Conservation (phyloP, 2,113 vertebrate species). For the Sander lucioperca region DNA sequence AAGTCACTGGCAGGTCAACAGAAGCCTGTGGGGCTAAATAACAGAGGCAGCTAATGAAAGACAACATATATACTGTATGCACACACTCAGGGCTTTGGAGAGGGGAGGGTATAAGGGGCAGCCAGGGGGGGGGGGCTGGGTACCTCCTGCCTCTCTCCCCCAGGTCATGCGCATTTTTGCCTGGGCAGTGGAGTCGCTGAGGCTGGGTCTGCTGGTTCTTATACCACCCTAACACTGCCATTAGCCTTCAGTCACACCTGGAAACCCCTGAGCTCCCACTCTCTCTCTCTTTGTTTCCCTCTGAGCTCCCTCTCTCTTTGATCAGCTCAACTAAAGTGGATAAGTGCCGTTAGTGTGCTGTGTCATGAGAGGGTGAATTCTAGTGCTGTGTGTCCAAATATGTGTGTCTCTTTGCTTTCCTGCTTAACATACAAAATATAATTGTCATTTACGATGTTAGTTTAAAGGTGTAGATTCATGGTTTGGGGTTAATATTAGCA, state of each 20-base stretch:
- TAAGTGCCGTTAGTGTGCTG: slow-evolving; percentile 1
- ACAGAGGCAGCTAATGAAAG: slow-evolving; percentile 67
- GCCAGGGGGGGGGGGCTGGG: neutral
- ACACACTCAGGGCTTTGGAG: slow-evolving; percentile 27
- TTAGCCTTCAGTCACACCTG: slow-evolving; percentile 71
- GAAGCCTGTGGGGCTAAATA: slow-evolving; percentile 56
- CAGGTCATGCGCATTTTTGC: slow-evolving; percentile 80
- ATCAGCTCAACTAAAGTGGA: slow-evolving; percentile 40
- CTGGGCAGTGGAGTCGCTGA: slow-evolving; percentile 74
- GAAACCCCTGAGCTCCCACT: slow-evolving; percentile 50
- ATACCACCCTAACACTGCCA: slow-evolving; percentile 62
- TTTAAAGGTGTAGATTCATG: neutral
- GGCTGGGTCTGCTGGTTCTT: slow-evolving; percentile 63
- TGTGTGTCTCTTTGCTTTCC: neutral
- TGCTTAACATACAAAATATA: neutral
- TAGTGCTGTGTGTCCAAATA: neutral
- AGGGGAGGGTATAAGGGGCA: neutral
- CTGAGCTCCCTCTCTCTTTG: slow-evolving; percentile 52
- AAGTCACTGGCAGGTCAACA: slow-evolving; percentile 57
- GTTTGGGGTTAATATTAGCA: neutral
- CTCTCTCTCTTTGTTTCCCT: slow-evolving; percentile 47
- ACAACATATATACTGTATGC: slow-evolving; percentile 47
- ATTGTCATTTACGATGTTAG: neutral
- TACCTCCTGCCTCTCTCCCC: slow-evolving; percentile 62
- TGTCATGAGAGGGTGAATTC: neutral